Conservation (phyloP, 2,113 vertebrate genomes). For the Tiliqua scincoides region DNA sequence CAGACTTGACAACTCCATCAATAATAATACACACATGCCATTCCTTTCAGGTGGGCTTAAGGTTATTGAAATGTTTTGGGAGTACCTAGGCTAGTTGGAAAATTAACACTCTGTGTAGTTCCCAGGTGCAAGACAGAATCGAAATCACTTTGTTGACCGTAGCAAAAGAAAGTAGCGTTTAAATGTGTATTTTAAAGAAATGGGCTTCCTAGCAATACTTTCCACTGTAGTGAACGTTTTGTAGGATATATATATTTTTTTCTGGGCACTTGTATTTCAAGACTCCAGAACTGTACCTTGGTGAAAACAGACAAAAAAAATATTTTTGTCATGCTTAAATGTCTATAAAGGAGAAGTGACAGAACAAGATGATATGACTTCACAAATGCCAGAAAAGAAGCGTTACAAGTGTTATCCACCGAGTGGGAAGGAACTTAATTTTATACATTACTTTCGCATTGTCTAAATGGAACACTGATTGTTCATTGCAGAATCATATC, state of each 20-base stretch:
- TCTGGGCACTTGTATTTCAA: not conserved
- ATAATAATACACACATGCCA: not conserved
- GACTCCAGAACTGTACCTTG: slow-evolving; percentile 39
- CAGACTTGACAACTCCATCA: not conserved
- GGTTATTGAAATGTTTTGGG: not conserved
- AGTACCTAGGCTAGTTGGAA: not conserved
- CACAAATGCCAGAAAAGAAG: slow-evolving; percentile 22
- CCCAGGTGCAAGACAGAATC: slow-evolving; percentile 8
- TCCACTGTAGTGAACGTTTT: not conserved
- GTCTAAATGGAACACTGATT: slow-evolving; percentile 40
- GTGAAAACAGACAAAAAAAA: slow-evolving; percentile 30
- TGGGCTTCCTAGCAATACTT: not conserved
- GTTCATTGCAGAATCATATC: slow-evolving; percentile 26
- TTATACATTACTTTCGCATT: slow-evolving; percentile 44
- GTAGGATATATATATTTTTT: slow-evolving; percentile 9
- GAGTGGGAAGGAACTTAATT: slow-evolving; percentile 40
- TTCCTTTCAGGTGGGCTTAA: not conserved
- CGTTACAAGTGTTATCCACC: slow-evolving; percentile 34
- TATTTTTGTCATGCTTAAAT: slow-evolving; percentile 24
- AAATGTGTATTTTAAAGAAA: not conserved
- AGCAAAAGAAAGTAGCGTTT: slow-evolving; percentile 1
- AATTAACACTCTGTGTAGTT: not conserved
- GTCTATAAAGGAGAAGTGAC: slow-evolving; percentile 40
- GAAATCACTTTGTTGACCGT: slow-evolving; percentile 25
- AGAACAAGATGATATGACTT: slow-evolving; percentile 38